These are phyloP conservation scores for Diachasmimorpha longicaudata DNA, from an alignment of 1,140 invertebrate genomes.

Conservation along the genomic window DNA sequence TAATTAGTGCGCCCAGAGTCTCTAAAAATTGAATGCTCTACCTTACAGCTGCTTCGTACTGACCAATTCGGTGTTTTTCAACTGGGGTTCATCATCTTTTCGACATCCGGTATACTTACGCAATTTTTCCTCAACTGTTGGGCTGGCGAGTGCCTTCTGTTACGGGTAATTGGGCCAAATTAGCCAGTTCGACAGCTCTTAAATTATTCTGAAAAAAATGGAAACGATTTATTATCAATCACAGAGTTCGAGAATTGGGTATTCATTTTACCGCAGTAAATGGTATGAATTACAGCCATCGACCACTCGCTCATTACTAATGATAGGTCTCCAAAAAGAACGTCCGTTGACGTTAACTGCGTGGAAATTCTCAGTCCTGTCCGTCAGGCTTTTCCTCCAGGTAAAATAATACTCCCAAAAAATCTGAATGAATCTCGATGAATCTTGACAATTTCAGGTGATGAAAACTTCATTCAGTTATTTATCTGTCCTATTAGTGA, in stretches of 20 bases:
- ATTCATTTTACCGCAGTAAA: conserved; percentile 39
- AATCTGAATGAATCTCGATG: background rate
- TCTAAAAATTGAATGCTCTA: too few relatives aligned
- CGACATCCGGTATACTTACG: background rate
- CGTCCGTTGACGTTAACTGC: conserved; percentile 42
- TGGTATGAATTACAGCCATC: conserved; percentile 42
- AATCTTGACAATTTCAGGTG: background rate
- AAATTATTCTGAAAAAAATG: too few relatives aligned
- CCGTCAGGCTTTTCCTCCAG: conserved; percentile 33
- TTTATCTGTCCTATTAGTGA: background rate
- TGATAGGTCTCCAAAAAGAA: conserved; percentile 42
- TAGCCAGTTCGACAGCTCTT: background rate
- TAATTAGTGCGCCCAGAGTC: too few relatives aligned
- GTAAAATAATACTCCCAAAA: conserved; percentile 22
- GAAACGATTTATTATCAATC: background rate
- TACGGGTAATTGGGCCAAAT: background rate
- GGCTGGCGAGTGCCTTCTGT: background rate
- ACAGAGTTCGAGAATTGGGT: conserved; percentile 40
- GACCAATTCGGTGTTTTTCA: background rate
- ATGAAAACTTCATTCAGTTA: background rate
- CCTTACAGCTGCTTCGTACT: background rate
- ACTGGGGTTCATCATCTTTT: background rate
- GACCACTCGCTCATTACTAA: conserved; percentile 34
- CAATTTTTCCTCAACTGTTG: background rate
- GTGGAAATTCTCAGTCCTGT: conserved; percentile 42